Evolutionary conservation across 2,113 vertebrate species (phyloP).

Genomic region (Gadus macrocephalus): DNA sequence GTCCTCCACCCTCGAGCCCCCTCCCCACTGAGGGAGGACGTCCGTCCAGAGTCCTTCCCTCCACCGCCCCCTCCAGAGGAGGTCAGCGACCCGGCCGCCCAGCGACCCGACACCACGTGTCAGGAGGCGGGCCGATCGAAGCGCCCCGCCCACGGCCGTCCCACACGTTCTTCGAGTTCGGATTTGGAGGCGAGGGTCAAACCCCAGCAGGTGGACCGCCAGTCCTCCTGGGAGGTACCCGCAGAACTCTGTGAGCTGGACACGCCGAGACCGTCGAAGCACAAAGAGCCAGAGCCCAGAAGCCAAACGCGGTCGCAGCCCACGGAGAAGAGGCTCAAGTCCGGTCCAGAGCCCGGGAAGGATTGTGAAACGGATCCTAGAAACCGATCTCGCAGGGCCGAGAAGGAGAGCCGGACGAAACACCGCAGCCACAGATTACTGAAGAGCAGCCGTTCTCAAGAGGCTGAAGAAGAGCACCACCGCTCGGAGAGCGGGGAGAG

Average conservation of each 20-base stretch:
- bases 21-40: conserved; percentile 10
- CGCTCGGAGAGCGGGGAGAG: conserved; percentile 61
- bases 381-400: conserved; percentile 56
- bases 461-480: conserved; percentile 60
- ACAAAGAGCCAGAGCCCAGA: neutral
- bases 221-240: conserved; percentile 51
- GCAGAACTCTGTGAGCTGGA: conserved; percentile 35
- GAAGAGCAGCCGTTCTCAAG: conserved; percentile 51
- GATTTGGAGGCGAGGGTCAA: conserved; percentile 34
- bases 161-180: conserved; percentile 23
- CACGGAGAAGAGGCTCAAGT: conserved; percentile 3
- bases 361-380: conserved; percentile 30
- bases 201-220: conserved; percentile 7
- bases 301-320: neutral
- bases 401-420: conserved; percentile 65
- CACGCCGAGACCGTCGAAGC: neutral
- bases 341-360: conserved; percentile 23
- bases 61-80: conserved; percentile 9
- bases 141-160: conserved; percentile 5
- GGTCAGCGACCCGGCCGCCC: conserved; percentile 11
- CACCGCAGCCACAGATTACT: conserved; percentile 61
- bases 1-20: conserved; percentile 4
- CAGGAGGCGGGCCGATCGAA: conserved; percentile 5
- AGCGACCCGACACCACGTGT: neutral
- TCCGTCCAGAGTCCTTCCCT: neutral